These are phyloP conservation scores for Drosophila koepferae DNA, from an alignment of 2,888 invertebrate genomes.

Conservation along the genomic window DNA sequence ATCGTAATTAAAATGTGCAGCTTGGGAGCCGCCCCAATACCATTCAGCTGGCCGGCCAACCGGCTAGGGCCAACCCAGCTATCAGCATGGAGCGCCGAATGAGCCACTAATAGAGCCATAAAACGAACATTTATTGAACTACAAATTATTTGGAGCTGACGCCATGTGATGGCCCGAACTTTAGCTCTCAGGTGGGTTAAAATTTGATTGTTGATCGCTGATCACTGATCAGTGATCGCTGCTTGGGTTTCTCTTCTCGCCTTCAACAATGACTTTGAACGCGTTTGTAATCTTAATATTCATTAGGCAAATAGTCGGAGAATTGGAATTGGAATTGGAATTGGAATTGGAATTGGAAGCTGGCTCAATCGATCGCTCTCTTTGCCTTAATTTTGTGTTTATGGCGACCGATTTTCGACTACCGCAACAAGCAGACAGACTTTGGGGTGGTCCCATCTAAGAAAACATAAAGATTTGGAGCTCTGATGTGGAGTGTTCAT, in stretches of 20 bases:
- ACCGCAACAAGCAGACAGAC: constrained; percentile 46
- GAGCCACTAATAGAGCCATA: constrained; percentile 83
- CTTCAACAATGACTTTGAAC: constrained; percentile 30
- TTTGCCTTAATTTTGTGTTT: constrained; percentile 62
- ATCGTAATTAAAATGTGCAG: constrained; percentile 58
- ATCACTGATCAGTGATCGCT: constrained; percentile 27
- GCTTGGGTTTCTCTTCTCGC: constrained; percentile 19
- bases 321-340: constrained; percentile 1
- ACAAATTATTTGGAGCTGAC: constrained; percentile 81
- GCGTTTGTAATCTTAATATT: constrained; percentile 76
- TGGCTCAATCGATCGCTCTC: constrained; percentile 21
- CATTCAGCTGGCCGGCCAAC: background rate
- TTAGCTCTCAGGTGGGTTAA: constrained; percentile 43
- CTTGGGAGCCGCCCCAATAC: constrained; percentile 16
- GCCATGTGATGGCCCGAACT: constrained; percentile 28
- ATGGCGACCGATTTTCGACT: constrained; percentile 53
- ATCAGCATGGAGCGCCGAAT: constrained; percentile 53
- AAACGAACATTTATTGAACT: constrained; percentile 82
- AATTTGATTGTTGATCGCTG: constrained; percentile 35
- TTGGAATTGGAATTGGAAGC: constrained; percentile 5
- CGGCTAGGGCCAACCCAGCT: background rate
- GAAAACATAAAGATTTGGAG: constrained; percentile 4
- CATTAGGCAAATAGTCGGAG: constrained; percentile 68
- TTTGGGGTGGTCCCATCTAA: constrained; percentile 64
- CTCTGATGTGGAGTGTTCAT: constrained; percentile 21